Conservation (phyloP, 2,797 vertebrate genomes). For the Pantherophis alleghaniensis region DNA sequence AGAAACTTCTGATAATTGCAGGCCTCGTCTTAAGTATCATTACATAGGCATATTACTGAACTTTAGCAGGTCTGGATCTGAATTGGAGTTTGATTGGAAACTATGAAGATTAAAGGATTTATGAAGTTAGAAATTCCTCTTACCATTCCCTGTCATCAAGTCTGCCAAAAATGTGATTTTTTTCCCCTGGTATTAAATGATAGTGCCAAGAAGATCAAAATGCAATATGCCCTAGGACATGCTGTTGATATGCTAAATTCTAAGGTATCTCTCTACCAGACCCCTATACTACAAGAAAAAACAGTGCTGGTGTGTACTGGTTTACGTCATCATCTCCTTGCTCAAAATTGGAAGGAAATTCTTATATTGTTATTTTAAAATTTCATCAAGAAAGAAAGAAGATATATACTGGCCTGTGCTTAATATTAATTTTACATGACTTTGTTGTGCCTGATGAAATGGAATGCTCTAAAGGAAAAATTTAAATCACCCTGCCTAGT, state of each 20-base stretch:
- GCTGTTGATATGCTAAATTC: not conserved
- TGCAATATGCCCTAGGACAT: not conserved
- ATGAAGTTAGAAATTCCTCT: not conserved
- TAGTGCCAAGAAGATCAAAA: not conserved
- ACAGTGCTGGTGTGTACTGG: not conserved
- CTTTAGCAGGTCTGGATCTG: not conserved
- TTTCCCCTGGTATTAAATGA: not conserved
- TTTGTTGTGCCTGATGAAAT: not conserved
- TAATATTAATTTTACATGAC: not conserved
- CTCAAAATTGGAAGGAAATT: not conserved
- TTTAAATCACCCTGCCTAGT: not conserved
- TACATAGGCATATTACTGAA: not conserved
- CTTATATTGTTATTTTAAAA: not conserved
- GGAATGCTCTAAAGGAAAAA: not conserved
- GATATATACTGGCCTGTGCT: not conserved
- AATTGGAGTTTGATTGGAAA: not conserved
- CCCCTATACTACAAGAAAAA: not conserved
- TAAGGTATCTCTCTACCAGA: not conserved
- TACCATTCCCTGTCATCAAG: not conserved
- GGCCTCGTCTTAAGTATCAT: not conserved
- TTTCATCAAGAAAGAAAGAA: not conserved
- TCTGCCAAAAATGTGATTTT: not conserved
- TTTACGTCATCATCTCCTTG: not conserved
- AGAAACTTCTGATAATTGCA: not conserved
- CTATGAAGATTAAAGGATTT: not conserved